Evolutionary conservation across 2,797 vertebrate species (phyloP), one percentile per base, ranked within the genome.

Genomic region (Semaprochilodus insignis): DNA sequence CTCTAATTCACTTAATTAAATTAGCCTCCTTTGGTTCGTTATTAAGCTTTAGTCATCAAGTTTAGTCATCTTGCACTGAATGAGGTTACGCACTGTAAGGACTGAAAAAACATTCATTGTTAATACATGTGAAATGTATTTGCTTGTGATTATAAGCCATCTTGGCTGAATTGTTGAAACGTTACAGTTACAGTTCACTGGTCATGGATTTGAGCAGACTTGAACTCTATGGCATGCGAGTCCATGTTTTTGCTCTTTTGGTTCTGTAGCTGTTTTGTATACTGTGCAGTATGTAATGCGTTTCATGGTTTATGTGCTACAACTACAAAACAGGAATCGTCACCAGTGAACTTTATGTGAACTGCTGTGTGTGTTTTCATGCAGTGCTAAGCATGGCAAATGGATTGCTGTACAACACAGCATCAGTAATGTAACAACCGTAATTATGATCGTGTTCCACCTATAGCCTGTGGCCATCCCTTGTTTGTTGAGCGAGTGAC

Each of bases 401-500:
- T 52, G 70, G 44, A 63, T 27, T 81, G 83, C 52, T 62, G 78
- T 65, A 19, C 76, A 66, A 60, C 85, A 67, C 51, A 75, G 69
- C 44, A 78, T 83, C 83, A 70, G 69, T 85, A 86, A 81, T 81
- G 78, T 81, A 78, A 90, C 73, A 66, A 59, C 81, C 82, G 81
- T 92, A 86, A 91, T 91, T 89, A 85, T 80, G 71, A 77, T 76
- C 77, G 65, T 88, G 67, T 79, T 88, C 91, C 83, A 90, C 87
- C 88, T 87, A 74, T 71, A 85, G 78, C 89, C 85, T 17, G 55
- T 71, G 83, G 91, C 44, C 76, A 40, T 27, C 77, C 80, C 74
- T 63, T 81, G 77, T 90, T 90, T 91, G 85, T 90, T 86, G 85
- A 84, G 85, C 81, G 76, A 80, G 69, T 90, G 89, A 90, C 89